Evolutionary conservation across 2,113 vertebrate species (phyloP).

Genomic region (Psammodynastes pulverulentus): DNA sequence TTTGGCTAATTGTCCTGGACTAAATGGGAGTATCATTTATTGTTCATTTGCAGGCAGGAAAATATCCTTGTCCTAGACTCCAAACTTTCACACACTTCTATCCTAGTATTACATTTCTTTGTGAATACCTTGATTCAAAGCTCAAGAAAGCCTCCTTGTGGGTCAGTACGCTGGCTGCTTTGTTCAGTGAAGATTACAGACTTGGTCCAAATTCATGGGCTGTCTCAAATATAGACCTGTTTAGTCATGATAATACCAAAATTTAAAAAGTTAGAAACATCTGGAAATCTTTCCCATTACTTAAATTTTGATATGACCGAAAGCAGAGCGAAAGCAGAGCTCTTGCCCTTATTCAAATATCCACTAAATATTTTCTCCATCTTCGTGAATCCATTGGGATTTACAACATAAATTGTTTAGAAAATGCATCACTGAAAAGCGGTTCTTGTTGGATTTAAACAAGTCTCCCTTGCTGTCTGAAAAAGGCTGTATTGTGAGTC

Average conservation of each 20-base stretch:
- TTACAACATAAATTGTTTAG: background rate
- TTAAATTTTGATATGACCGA: background rate
- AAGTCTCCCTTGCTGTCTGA: background rate
- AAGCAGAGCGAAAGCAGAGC: background rate
- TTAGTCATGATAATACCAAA: background rate
- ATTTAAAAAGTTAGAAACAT: background rate
- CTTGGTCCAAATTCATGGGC: background rate
- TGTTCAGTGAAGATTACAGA: background rate
- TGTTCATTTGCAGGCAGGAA: background rate
- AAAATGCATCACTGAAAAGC: background rate
- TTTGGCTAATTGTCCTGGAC: background rate
- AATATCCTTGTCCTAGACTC: background rate
- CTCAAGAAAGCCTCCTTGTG: background rate
- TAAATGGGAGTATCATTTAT: background rate
- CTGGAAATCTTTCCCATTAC: background rate
- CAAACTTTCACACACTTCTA: background rate
- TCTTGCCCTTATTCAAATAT: background rate
- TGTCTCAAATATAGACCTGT: background rate
- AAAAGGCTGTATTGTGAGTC: background rate
- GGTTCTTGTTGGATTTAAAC: background rate
- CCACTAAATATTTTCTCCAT: background rate
- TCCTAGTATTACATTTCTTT: background rate
- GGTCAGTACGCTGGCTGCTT: background rate
- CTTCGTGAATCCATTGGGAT: background rate
- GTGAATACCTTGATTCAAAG: background rate